Base-by-base conservation (phyloP, 2,888 invertebrate genomes). In the Aspidapion aeneum region DNA sequence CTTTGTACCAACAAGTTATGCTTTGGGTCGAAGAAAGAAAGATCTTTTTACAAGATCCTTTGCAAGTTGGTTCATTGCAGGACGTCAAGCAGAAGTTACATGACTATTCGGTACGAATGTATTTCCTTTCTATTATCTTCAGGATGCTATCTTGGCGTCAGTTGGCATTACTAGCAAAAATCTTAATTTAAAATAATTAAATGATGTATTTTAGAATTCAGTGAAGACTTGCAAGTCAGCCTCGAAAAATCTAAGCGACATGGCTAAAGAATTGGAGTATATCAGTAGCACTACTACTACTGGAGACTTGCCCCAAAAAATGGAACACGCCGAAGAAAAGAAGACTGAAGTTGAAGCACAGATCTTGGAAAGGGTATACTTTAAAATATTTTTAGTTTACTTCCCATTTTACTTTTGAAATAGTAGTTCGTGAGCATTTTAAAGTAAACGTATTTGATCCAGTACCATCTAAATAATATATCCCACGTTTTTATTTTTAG, bases 151-250 rank as follows among this genome's bases (percentile, higher is more conserved):
- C n/a, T n/a, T n/a, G n/a, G n/a, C n/a, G n/a, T n/a, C n/a, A n/a
- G n/a, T n/a, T n/a, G n/a, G n/a, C n/a, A n/a, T n/a, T n/a, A n/a
- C n/a, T n/a, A n/a, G n/a, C n/a, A n/a, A n/a, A n/a, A n/a, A n/a
- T n/a, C n/a, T n/a, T n/a, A n/a, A n/a, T n/a, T n/a, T n/a, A n/a
- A n/a, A n/a, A n/a, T n/a, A n/a, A n/a, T n/a, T n/a, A n/a, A n/a
- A n/a, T n/a, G n/a, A n/a, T 55, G 18, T 63, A 69, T 83, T 84
- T 69, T 82, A 93, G 89, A 88, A 87, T 77, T 92, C 92, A 76
- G 90, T 93, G 69, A 94, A 94, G 82, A 91, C 91, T 81, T 91
- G 93, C 82, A 95, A 94, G 81, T 88, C 89, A 74, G 91, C 91
- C 77, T 88, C 90, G 69, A 94, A 94, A 80, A 91, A 93, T 78